Percentiles rank a stretch among this genome's conserved stretches.
Conservation (phyloP, 2,888 invertebrate genomes). For the Eupeodes latifasciatus region DNA sequence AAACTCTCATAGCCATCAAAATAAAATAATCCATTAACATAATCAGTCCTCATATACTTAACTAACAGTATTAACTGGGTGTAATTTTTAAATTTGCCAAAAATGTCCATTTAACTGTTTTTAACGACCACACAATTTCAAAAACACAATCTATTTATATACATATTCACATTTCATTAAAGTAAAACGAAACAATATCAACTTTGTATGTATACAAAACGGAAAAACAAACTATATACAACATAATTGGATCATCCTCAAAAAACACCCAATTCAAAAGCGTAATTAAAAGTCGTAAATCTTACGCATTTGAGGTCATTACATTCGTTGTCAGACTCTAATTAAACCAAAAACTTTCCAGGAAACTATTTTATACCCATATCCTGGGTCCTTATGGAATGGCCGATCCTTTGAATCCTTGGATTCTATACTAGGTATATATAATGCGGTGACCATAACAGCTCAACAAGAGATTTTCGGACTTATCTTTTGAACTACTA, state of each 20-base stretch:
- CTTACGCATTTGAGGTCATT: conserved; percentile 70
- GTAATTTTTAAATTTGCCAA: conserved; percentile 17
- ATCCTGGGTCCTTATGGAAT: conserved; percentile 3
- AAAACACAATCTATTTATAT: conserved; percentile 38
- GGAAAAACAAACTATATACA: conserved; percentile 52
- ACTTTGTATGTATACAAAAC: not conserved
- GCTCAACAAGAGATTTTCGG: conserved; percentile 42
- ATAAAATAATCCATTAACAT: conserved; percentile 53
- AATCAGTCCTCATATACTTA: conserved; percentile 30
- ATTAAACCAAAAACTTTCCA: conserved; percentile 64
- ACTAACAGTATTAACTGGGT: not conserved
- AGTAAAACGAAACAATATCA: not conserved
- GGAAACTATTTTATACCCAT: conserved; percentile 49
- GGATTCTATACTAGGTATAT: not conserved
- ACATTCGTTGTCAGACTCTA: conserved; percentile 58
- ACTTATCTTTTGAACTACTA: conserved; percentile 32
- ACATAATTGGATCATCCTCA: conserved; percentile 64
- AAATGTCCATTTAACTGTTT: conserved; percentile 42
- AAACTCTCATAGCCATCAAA: conserved; percentile 32
- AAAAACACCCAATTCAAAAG: conserved; percentile 36
- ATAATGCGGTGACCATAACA: conserved; percentile 26
- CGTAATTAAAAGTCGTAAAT: conserved; percentile 74
- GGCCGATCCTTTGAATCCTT: no score
- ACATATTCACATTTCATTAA: not conserved
- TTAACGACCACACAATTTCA: conserved; percentile 51